Base-by-base conservation (phyloP, 1,140 invertebrate genomes). In the Drosophila pectinifera region DNA sequence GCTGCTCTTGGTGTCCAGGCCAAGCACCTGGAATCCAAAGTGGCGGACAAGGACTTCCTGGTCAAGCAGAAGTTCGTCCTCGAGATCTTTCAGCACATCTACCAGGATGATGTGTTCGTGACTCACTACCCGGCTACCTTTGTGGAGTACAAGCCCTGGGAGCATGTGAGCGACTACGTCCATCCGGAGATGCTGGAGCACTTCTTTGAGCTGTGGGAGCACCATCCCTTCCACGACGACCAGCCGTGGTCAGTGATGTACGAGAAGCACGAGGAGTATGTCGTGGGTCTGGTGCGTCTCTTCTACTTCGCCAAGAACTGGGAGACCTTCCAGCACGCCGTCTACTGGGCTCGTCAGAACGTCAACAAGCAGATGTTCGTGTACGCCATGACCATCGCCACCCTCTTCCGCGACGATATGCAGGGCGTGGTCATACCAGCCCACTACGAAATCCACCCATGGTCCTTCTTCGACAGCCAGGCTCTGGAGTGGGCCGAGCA, bases 251-350 rank as follows among this genome's bases (percentile, higher is more conserved):
- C 94, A 0, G 43, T 93, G 13, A 92, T 93, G 57, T 92, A 94
- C 49, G 92, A 93, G 5, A 75, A 90, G 22, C 93, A 94, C 18
- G 91, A 91, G 41, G 91, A 94, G 10, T 93, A 95, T 67, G 93
- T 92, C 2, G 81, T 93, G 0, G 92, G 93, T 10, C 78, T 96
- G n/a, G 93, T 93, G 61, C 80, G 93, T 7, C 39, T 95, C 2
- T 94, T 95, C 80, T 94, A 93, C 74, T 94, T 93, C 39, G 94
- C 95, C 49, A 95, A 95, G 67, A 94, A 95, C 80, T 95, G 94
- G 78, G 94, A 95, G 3, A 94, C 93, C 22, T 95, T 96, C 92
- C 94, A 94, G 91, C 94, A 94, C 61, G 94, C 93, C 1, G 94
- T 95, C 14, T 84, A 93, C 16, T 95, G 93, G 93, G 94, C 94